These are phyloP conservation scores for Hexactinellida sp. DNA, from an alignment of 37 sponge, comb jelly and placozoan species.

Conservation along the genomic window DNA sequence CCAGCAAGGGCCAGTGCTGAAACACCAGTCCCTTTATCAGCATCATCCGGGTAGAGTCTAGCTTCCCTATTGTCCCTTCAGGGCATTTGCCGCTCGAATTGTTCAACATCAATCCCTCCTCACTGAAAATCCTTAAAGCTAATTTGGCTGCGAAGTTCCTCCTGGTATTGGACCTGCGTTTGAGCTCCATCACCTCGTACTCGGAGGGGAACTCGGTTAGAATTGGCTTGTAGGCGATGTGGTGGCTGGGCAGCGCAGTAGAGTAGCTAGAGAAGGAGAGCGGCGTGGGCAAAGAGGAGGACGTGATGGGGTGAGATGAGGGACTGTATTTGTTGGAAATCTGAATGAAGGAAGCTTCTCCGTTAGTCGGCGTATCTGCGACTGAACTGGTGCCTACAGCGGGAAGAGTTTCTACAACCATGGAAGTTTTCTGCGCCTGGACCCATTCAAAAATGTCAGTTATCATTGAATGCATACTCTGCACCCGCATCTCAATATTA, in stretches of 20 bases:
- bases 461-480: background rate
- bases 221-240: background rate
- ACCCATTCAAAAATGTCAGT: background rate
- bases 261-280: background rate
- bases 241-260: background rate
- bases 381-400: background rate
- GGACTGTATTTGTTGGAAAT: background rate
- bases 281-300: background rate
- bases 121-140: background rate
- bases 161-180: background rate
- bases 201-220: background rate
- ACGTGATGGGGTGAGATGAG: background rate
- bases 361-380: background rate
- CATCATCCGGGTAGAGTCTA: background rate
- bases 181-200: background rate
- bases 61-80: constrained; percentile 5
- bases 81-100: constrained; percentile 6
- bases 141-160: constrained; percentile 1
- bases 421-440: background rate
- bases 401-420: background rate
- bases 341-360: background rate
- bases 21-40: background rate
- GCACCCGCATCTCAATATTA: background rate
- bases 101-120: background rate
- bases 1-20: background rate